Percentiles rank a stretch among this genome's conserved stretches.
Evolutionary conservation across 2,113 vertebrate species (phyloP).

Genomic region (Poecile atricapillus): DNA sequence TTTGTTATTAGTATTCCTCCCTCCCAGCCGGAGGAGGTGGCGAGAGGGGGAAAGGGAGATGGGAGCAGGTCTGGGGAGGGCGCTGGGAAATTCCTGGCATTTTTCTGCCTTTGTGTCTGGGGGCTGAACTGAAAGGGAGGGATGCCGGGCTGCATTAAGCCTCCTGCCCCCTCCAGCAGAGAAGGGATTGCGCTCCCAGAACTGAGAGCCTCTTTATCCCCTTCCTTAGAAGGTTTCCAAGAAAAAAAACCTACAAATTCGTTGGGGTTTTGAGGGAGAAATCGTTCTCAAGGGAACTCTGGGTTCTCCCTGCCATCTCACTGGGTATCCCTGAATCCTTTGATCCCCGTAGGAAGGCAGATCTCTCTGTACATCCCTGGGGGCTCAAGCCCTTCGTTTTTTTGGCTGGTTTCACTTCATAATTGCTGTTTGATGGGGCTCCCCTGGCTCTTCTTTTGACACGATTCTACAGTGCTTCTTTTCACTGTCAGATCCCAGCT

Average conservation of each 20-base stretch:
- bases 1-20: slow-evolving; percentile 32
- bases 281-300: not conserved
- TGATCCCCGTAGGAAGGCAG: not conserved
- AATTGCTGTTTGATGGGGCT: not conserved
- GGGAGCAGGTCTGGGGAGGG: slow-evolving; percentile 39
- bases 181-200: not conserved
- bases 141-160: slow-evolving; percentile 41
- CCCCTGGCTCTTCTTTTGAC: not conserved
- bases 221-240: not conserved
- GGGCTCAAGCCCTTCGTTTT: not conserved
- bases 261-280: not conserved
- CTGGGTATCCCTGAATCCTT: not conserved
- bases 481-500: not conserved
- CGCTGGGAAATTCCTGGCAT: slow-evolving; percentile 76
- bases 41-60: not conserved
- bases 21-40: not conserved
- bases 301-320: not conserved
- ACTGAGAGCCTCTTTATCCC: slow-evolving; percentile 21
- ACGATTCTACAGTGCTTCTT: not conserved
- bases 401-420: not conserved
- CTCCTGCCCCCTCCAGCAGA: slow-evolving; percentile 35
- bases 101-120: slow-evolving; percentile 75
- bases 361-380: not conserved
- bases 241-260: not conserved
- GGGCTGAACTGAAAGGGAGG: slow-evolving; percentile 60